These are phyloP conservation scores for Limnephilus marmoratus DNA, from an alignment of 2,888 invertebrate species.

Conservation along the genomic window DNA sequence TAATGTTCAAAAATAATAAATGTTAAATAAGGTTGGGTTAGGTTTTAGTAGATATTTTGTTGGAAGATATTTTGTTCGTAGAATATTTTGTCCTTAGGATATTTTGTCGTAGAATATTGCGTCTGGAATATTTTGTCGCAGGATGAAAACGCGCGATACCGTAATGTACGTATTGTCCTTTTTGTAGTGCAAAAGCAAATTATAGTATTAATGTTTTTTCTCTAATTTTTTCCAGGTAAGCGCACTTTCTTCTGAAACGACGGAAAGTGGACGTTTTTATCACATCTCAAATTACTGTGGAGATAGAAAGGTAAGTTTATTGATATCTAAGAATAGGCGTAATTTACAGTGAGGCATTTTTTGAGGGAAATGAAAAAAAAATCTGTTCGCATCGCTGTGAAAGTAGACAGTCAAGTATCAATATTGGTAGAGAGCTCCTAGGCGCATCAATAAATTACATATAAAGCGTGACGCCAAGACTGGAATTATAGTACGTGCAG, in stretches of 20 bases:
- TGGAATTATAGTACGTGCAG: neutral
- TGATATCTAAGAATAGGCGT: neutral
- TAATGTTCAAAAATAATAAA: no score
- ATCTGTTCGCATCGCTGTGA: neutral
- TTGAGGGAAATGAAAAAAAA: neutral
- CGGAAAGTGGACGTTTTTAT: neutral
- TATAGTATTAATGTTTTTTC: neutral
- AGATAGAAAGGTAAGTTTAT: neutral
- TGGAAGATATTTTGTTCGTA: no score
- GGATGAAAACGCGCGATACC: no score
- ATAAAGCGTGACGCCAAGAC: neutral
- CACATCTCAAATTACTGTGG: neutral
- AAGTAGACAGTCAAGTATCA: neutral
- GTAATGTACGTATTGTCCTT: no score
- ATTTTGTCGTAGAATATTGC: no score
- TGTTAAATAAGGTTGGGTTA: no score
- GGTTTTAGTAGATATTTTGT: no score
- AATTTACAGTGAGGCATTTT: neutral
- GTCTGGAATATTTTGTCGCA: no score
- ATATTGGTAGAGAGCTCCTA: neutral
- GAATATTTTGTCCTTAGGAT: no score
- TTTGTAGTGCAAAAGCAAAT: no score
- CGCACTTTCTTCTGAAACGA: neutral
- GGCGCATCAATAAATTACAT: neutral
- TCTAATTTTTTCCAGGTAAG: neutral